Evolutionary conservation across 2,113 vertebrate species (phyloP).

Genomic region (Nestor notabilis): DNA sequence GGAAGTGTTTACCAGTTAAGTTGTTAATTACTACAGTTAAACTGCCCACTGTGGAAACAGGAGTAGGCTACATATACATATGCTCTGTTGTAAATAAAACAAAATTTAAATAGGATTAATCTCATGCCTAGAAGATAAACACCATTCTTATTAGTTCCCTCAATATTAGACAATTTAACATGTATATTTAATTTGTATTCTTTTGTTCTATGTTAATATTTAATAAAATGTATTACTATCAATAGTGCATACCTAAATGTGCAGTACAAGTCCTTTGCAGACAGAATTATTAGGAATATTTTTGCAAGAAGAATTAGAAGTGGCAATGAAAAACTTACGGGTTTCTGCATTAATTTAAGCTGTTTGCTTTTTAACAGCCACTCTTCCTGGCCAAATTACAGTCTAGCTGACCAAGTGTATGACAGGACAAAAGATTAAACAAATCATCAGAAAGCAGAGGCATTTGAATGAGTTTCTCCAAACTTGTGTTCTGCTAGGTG

Average conservation of each 20-base stretch:
- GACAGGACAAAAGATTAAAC: not conserved
- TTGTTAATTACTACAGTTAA: not conserved
- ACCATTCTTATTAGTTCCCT: not conserved
- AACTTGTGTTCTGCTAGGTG: not conserved
- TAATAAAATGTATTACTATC: not conserved
- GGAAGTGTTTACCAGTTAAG: not conserved
- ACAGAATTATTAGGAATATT: not conserved
- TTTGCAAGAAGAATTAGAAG: not conserved
- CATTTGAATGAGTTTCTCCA: not conserved
- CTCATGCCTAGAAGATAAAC: not conserved
- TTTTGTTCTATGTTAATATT: not conserved
- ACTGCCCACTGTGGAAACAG: not conserved
- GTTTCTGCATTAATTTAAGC: not conserved
- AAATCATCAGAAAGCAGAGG: not conserved
- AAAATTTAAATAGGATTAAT: not conserved
- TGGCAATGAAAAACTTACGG: not conserved
- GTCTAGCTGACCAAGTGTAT: not conserved
- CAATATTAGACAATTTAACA: not conserved
- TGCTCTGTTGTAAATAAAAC: not conserved
- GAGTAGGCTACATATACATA: not conserved
- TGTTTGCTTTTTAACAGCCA: not conserved
- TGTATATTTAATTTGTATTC: not conserved
- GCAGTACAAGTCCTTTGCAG: not conserved
- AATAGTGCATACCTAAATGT: not conserved
- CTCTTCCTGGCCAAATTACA: not conserved